Conservation (phyloP, 2,797 vertebrate genomes). For the Bryconaethiops microstoma region DNA sequence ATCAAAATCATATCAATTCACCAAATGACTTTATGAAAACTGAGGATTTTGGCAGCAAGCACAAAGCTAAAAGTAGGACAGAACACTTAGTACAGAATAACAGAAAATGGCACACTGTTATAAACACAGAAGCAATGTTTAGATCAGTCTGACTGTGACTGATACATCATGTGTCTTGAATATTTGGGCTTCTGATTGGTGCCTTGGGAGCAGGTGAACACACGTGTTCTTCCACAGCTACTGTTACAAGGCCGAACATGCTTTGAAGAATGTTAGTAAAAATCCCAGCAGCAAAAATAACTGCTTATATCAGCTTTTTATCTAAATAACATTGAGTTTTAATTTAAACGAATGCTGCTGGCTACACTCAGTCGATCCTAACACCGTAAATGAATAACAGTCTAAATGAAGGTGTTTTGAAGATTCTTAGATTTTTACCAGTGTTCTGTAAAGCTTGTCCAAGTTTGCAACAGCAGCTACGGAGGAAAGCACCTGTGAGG, state of each 20-base stretch:
- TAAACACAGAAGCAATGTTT: not conserved
- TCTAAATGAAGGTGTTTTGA: too few relatives aligned
- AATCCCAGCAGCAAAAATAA: not conserved
- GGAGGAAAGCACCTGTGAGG: not conserved
- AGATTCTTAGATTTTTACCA: not conserved
- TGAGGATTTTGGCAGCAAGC: not conserved
- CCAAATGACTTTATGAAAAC: not conserved
- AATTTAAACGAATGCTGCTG: too few relatives aligned
- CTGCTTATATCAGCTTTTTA: too few relatives aligned
- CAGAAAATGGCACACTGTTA: not conserved
- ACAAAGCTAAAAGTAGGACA: not conserved
- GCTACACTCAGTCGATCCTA: too few relatives aligned
- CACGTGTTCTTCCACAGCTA: not conserved
- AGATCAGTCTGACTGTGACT: not conserved
- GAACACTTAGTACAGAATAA: not conserved
- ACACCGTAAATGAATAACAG: too few relatives aligned
- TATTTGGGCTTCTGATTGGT: not conserved
- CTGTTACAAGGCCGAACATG: not conserved
- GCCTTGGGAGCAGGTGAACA: not conserved
- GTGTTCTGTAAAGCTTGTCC: not conserved
- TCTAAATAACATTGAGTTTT: too few relatives aligned
- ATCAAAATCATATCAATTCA: not conserved
- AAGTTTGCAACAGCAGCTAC: not conserved
- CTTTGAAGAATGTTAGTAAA: not conserved
- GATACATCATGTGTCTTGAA: not conserved